Conservation (phyloP, 2,888 invertebrate species). For the Microctonus aethiopoides region DNA sequence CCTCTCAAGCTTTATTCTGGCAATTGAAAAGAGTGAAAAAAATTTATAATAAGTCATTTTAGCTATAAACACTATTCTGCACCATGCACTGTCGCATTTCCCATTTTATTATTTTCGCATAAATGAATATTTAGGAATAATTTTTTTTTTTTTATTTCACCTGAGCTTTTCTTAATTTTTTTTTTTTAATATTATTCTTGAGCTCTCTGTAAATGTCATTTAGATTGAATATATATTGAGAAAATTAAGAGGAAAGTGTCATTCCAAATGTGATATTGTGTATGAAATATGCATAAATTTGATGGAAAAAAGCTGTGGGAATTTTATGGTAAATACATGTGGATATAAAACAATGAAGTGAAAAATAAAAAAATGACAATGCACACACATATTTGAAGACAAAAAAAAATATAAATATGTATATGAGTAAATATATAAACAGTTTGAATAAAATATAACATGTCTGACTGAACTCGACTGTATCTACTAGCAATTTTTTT, state of each 20-base stretch:
- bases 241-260: no score
- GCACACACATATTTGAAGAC: no score
- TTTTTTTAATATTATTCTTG: background rate
- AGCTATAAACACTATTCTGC: constrained; percentile 58
- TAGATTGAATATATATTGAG: no score
- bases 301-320: background rate
- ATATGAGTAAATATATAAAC: background rate
- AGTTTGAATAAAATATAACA: background rate
- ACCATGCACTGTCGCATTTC: constrained; percentile 58
- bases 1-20: constrained; percentile 33
- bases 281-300: no score
- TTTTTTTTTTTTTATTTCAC: background rate
- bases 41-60: constrained; percentile 39
- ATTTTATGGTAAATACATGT: background rate
- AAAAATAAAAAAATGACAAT: background rate
- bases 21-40: background rate
- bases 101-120: constrained; percentile 39
- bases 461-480: background rate
- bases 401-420: background rate
- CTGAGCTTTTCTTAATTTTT: background rate
- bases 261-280: no score
- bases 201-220: no score
- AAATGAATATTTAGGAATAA: background rate
- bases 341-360: no score
- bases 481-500: background rate